Base-by-base conservation (phyloP, 1,140 invertebrate species). In the Delia radicum region DNA sequence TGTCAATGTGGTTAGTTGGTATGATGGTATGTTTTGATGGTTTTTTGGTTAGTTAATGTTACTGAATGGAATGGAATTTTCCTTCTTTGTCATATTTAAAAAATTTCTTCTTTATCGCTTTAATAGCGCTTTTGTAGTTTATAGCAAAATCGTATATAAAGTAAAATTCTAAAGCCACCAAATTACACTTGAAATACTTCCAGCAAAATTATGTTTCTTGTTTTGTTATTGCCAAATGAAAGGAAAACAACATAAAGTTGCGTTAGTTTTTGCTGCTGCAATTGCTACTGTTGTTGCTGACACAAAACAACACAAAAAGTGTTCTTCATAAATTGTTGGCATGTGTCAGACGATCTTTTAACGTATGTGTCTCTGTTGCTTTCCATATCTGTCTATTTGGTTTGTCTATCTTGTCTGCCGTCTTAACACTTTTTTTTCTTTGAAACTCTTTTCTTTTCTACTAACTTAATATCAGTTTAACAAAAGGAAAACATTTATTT, bases 321-420 rank as follows among this genome's bases (percentile, higher is more conserved):
- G 29, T 69, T 69, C 65, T 69, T 69, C 65, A 69, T 69, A 69
- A 69, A 69, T 69, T 21, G 65, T 69, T 69, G 65, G 65, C 65
- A 69, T 69, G 29, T 69, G 65, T 69, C 65, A 69, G 65, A 69
- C 65, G 29, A 33, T 31, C 29, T 33, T 37, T 69, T 69, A 69
- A 69, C 65, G 65, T 33, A 69, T 69, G 65, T 69, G 65, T 69
- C 65, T 69, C 65, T 27, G 65, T 69, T 69, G 15, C 65, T 37
- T 37, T 69, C 65, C 65, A 69, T 69, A 69, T 69, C 65, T 69
- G 29, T 69, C 65, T 69, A 33, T 69, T 69, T 69, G 33, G 28
- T 69, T 69, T 69, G 65, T 69, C 65, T 69, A 69, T 69, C 65
- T 69, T 69, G 65, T 69, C 29, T 33, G 37, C n/a, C 29, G 65